Evolutionary conservation across 2,888 invertebrate species (phyloP).

Genomic region (Exocentrus adspersus): DNA sequence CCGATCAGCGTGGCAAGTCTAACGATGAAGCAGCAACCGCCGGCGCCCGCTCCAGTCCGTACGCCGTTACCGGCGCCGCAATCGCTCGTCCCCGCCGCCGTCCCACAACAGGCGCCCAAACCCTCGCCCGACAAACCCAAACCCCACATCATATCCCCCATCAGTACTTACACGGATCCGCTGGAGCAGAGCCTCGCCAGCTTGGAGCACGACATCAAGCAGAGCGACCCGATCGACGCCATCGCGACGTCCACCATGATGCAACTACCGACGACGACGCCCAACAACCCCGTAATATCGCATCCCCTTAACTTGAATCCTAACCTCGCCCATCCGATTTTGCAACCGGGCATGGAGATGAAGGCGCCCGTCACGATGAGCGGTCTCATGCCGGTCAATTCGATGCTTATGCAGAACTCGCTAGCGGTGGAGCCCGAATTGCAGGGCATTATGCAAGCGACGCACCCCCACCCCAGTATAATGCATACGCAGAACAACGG

Average conservation of each 20-base stretch:
- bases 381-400: constrained; percentile 47
- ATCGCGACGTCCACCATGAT: constrained; percentile 45
- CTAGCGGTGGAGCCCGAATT: constrained; percentile 50
- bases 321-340: constrained; percentile 51
- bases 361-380: constrained; percentile 48
- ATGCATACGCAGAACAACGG: constrained; percentile 62
- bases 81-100: constrained; percentile 57
- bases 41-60: constrained; percentile 29
- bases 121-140: constrained; percentile 59
- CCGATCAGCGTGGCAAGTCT: constrained; percentile 40
- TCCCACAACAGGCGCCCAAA: constrained; percentile 63
- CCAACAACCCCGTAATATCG: constrained; percentile 49
- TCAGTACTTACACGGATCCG: constrained; percentile 69
- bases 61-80: constrained; percentile 30
- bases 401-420: constrained; percentile 48
- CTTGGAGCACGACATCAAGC: constrained; percentile 69
- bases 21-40: constrained; percentile 52
- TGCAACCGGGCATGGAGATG: constrained; percentile 54
- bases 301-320: constrained; percentile 48
- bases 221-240: constrained; percentile 50
- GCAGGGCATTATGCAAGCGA: constrained; percentile 44
- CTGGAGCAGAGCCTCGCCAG: constrained; percentile 77
- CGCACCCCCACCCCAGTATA: constrained; percentile 49
- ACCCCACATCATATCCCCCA: constrained; percentile 56
- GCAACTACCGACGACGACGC: constrained; percentile 49